phyloP scores from a whole-genome alignment of 2,113 vertebrate genomes.

The Tyrannus savana region DNA sequence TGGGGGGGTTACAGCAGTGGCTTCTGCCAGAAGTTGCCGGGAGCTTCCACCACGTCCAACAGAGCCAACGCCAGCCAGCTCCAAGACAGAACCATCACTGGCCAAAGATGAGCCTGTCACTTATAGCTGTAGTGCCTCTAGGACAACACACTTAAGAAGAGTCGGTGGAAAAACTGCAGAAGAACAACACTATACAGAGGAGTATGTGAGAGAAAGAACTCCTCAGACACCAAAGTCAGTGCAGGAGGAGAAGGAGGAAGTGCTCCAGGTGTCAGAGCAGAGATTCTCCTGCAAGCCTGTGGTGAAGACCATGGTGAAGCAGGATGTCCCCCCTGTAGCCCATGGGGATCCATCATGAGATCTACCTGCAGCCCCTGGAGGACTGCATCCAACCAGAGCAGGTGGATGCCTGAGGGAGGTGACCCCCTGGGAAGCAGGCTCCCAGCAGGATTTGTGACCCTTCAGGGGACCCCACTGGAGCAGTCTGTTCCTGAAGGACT shows the following conservation, averaged over 20 bases:
- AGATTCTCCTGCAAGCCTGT: not conserved
- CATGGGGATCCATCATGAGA: not conserved
- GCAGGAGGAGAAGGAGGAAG: not conserved
- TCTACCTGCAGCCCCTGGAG: not conserved
- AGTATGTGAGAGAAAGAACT: not conserved
- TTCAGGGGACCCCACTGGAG: not conserved
- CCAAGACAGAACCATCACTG: accelerated
- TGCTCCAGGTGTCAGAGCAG: accelerated
- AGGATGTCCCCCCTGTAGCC: not conserved
- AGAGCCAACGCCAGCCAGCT: not conserved
- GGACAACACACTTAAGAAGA: not conserved
- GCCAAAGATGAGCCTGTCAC: not conserved
- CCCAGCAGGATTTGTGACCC: not conserved
- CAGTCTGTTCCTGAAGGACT: not conserved
- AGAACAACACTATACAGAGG: not conserved
- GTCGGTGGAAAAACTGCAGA: not conserved
- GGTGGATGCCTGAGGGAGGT: not conserved
- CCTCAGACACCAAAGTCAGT: not conserved
- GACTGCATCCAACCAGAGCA: not conserved
- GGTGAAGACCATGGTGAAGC: not conserved
- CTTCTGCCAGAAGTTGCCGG: not conserved
- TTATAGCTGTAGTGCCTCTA: not conserved
- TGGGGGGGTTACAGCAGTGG: not conserved
- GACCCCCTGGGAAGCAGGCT: not conserved
- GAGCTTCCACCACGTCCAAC: not conserved